Evolutionary conservation across 2,888 invertebrate species (phyloP).

Genomic region (Endotricha flammealis): DNA sequence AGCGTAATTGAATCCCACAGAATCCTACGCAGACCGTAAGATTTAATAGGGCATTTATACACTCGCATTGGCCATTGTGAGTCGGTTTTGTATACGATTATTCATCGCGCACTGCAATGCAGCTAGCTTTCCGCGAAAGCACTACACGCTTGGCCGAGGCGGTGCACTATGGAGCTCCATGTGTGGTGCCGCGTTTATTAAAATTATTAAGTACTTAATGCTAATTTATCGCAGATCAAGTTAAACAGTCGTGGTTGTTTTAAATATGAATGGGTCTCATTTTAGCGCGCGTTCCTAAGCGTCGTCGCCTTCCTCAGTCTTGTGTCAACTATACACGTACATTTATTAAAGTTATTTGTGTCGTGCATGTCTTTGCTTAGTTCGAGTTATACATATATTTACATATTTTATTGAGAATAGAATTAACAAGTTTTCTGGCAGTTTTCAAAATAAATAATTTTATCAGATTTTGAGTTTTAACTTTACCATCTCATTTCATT

Average conservation of each 20-base stretch:
- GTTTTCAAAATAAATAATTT: no score
- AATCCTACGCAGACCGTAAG: conserved; percentile 75
- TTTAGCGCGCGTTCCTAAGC: no score
- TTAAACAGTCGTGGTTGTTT: no score
- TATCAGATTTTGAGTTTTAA: no score
- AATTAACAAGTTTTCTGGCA: no score
- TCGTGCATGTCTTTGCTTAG: no score
- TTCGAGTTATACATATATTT: no score
- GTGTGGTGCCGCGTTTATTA: conserved; percentile 46
- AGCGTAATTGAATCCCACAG: conserved; percentile 78
- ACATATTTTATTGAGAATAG: no score
- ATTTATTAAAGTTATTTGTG: no score
- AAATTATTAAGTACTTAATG: conserved; percentile 16
- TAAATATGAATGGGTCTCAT: no score
- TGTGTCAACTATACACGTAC: conserved; percentile 3
- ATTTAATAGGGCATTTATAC: conserved; percentile 79
- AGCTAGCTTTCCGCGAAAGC: conserved; percentile 63
- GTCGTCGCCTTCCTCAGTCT: no score
- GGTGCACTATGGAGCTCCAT: conserved; percentile 45
- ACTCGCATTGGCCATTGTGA: conserved; percentile 76
- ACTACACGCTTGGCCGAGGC: conserved; percentile 52
- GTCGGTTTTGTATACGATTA: conserved; percentile 72
- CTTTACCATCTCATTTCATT: no score
- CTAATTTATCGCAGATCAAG: not conserved
- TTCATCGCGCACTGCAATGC: conserved; percentile 65